These are phyloP conservation scores for Dysdera silvatica DNA, from an alignment of 1,140 invertebrate species.

Conservation along the genomic window DNA sequence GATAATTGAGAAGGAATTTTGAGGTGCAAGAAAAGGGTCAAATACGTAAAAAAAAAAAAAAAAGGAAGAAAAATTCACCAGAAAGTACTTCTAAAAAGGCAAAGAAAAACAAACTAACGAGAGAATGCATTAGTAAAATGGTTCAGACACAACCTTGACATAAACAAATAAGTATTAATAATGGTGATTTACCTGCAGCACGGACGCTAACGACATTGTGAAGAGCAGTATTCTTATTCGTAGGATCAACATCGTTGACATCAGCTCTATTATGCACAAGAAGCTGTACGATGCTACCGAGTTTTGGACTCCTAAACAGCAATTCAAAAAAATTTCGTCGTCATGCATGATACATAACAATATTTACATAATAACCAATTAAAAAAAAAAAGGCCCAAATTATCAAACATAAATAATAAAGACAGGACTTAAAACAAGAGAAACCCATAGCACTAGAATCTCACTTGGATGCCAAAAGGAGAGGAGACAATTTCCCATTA, in stretches of 20 bases:
- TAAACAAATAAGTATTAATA: too few species aligned
- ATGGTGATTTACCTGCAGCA: slow-evolving; percentile 18
- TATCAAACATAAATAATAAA: background rate
- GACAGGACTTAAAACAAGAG: too few species aligned
- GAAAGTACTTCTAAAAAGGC: too few species aligned
- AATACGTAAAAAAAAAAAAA: too few species aligned
- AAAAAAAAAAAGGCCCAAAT: background rate
- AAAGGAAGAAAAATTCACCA: too few species aligned
- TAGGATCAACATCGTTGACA: slow-evolving; percentile 30
- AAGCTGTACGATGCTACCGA: slow-evolving; percentile 24
- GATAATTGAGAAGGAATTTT: too few species aligned
- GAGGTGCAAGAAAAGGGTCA: too few species aligned
- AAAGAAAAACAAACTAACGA: too few species aligned
- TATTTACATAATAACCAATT: background rate
- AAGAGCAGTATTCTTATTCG: slow-evolving; percentile 36
- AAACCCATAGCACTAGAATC: too few species aligned
- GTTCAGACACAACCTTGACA: too few species aligned
- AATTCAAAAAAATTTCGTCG: slow-evolving; percentile 3
- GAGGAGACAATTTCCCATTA: slow-evolving; percentile 32
- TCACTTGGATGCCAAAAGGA: slow-evolving; percentile 38
- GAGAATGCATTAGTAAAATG: too few species aligned
- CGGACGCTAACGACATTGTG: slow-evolving; percentile 33
- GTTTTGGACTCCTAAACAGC: slow-evolving; percentile 10
- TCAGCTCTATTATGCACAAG: slow-evolving; percentile 35
- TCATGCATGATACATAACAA: too few species aligned